Evolutionary conservation across 2,797 vertebrate genomes (phyloP), one percentile per base, ranked within the genome.

Genomic region (Merluccius polli): DNA sequence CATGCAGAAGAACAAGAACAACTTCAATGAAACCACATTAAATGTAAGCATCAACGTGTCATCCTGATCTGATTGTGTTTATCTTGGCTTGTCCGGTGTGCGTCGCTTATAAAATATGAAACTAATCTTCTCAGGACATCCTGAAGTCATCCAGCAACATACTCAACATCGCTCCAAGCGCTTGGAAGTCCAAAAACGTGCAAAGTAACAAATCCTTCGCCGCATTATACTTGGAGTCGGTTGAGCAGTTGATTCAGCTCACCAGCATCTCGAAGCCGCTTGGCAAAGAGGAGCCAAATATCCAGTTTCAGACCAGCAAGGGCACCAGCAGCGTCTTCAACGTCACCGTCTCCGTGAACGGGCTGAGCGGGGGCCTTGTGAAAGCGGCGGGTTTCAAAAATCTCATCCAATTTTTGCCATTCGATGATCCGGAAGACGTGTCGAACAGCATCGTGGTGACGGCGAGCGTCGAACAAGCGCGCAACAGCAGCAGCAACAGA

Each of bases 61-160:
- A 1, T 13, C n/a, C 27, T 27, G n/a, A 27, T 29, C 24, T 24
- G 15, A 2, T 24, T 59, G 21, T n/a, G 52, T 59, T 59, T 24
- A 0, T n/a, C 24, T 16, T 12, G n/a, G 24, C n/a, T 65, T 65
- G 24, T 24, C 2, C 21, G 5, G 52, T 13, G 36, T 27, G 4
- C 21, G 9, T 70, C 29, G 41, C 4, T 41, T 41, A 24, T 13
- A 16, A 24, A 33, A 33, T 13, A 13, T 73, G 18, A 73, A 72
- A 29, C 29, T 41, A 15, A 2, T 78, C 73, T 71, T 80, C 89
- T 29, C 82, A 94, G 94, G 0, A 86, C 30, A 27, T 92, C 32
- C 12, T 94, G 63, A 8, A 8, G 0, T 86, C 92, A 63, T 86
- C 89, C 70, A 94, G 92, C 79, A 92, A 93, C 77, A 35, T 93